Evolutionary conservation across 2,113 vertebrate species (phyloP).

Genomic region (Gopherus evgoodei): DNA sequence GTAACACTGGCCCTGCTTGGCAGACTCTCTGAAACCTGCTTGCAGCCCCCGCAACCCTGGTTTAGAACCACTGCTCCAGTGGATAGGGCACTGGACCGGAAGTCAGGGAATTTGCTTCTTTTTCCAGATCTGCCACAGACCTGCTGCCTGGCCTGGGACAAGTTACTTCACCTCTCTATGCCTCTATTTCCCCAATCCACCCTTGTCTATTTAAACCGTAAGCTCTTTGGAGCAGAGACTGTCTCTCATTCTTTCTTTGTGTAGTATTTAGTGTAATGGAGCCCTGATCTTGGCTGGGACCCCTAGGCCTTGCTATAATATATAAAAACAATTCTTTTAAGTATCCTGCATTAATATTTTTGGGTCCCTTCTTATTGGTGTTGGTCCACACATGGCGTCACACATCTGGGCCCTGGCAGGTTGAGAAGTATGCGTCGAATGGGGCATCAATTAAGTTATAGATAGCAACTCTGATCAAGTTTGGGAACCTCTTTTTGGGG

Average conservation of each 20-base stretch:
- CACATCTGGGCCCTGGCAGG: neutral
- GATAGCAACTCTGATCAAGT: neutral
- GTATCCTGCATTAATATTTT: neutral
- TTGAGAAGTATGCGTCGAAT: neutral
- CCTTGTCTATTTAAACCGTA: neutral
- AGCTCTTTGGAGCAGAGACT: fast-evolving
- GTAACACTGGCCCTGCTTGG: too few species aligned
- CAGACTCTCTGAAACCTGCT: too few species aligned
- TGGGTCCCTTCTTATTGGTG: neutral
- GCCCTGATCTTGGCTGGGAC: neutral
- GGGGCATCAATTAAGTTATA: neutral
- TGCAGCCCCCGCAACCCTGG: too few species aligned
- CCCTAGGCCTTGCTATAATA: neutral
- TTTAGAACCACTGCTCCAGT: neutral
- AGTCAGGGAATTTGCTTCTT: neutral
- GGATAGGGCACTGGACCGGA: neutral
- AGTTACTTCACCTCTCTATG: neutral
- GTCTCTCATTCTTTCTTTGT: neutral
- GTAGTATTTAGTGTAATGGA: fast-evolving
- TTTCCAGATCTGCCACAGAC: neutral
- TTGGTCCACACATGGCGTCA: neutral
- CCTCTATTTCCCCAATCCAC: neutral
- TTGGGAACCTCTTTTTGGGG: fast-evolving
- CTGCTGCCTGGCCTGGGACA: neutral
- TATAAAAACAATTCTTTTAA: neutral